Percentiles rank a stretch among this genome's conserved stretches.
phyloP scores from a whole-genome alignment of 2,113 vertebrate genomes.

The Tyrannus savana region DNA sequence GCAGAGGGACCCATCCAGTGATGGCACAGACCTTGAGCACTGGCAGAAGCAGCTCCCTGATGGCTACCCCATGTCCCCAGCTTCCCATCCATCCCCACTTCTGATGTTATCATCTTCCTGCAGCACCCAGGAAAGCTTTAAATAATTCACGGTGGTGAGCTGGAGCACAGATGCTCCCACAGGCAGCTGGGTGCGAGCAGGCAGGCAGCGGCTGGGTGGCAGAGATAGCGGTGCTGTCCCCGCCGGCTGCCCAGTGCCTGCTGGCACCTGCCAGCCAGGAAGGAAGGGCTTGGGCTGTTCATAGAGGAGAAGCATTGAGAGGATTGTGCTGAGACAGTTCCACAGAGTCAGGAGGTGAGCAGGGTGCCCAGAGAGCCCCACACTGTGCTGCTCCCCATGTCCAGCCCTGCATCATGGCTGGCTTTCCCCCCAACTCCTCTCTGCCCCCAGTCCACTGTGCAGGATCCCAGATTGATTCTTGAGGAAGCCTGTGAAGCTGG shows the following conservation, averaged over 20 bases:
- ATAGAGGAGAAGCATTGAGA: neutral
- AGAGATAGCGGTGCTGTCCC: constrained; percentile 10
- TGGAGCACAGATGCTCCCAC: constrained; percentile 40
- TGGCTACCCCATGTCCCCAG: neutral
- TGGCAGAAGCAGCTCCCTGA: neutral
- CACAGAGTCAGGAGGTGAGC: neutral
- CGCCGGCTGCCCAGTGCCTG: neutral
- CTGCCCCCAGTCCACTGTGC: neutral
- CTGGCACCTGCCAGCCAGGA: neutral
- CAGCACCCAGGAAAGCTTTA: constrained; percentile 10
- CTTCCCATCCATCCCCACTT: neutral
- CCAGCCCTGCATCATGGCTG: fast-evolving
- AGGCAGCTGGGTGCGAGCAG: constrained; percentile 22
- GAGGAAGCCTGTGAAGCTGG: neutral
- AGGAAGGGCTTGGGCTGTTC: neutral
- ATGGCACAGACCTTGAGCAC: neutral
- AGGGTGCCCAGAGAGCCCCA: neutral
- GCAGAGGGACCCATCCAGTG: neutral
- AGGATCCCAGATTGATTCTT: neutral
- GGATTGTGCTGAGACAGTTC: neutral
- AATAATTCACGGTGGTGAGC: constrained; percentile 55
- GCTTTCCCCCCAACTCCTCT: neutral
- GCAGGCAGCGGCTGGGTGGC: constrained; percentile 23
- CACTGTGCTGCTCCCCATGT: fast-evolving
- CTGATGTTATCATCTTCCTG: neutral